These are phyloP conservation scores for Mermis nigrescens DNA, from an alignment of 2,888 invertebrate genomes.

Conservation along the genomic window DNA sequence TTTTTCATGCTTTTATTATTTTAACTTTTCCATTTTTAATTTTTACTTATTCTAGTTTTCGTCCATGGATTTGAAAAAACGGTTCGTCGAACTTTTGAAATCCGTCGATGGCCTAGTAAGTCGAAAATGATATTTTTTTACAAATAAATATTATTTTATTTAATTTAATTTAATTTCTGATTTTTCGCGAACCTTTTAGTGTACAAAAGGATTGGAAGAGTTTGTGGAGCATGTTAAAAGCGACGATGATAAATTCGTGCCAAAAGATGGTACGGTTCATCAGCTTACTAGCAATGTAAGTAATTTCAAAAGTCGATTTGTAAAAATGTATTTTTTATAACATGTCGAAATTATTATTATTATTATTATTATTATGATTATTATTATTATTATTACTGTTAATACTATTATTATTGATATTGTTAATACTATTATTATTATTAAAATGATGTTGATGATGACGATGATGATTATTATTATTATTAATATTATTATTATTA, in stretches of 20 bases:
- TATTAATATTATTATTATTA: too few species aligned
- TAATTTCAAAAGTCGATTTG: constrained; percentile 7
- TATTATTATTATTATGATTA: too few species aligned
- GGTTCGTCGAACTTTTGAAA: neutral
- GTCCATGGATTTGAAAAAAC: neutral
- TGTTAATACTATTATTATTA: too few species aligned
- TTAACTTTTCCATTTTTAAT: neutral
- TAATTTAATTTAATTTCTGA: neutral
- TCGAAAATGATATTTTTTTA: neutral
- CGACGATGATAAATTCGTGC: constrained; percentile 48
- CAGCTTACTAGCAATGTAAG: constrained; percentile 75
- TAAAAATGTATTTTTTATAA: neutral
- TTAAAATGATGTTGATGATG: too few species aligned
- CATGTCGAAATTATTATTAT: too few species aligned
- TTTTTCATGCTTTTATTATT: too few species aligned
- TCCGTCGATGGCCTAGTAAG: neutral
- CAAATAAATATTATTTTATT: neutral
- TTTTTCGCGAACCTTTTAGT: constrained; percentile 43
- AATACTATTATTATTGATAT: too few species aligned
- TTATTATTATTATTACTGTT: too few species aligned
- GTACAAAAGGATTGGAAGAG: constrained; percentile 69
- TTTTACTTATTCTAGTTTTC: neutral
- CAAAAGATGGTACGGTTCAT: constrained; percentile 92
- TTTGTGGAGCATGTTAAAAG: constrained; percentile 69
- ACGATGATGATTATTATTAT: too few species aligned